These are phyloP conservation scores for Apeira syringaria DNA, from an alignment of 2,888 invertebrate genomes.

Conservation along the genomic window DNA sequence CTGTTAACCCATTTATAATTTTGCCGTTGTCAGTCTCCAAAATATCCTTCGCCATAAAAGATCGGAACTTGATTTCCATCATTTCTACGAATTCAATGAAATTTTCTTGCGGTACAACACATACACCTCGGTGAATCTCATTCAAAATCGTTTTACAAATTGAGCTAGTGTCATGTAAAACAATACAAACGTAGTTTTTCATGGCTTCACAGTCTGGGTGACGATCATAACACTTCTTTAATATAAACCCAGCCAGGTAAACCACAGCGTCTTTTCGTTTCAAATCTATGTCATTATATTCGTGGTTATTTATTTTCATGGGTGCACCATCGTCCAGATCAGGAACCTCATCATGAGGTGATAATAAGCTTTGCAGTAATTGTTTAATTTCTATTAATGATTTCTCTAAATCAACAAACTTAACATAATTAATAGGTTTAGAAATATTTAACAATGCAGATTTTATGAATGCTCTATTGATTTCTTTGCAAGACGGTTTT, in stretches of 20 bases:
- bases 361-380: slow-evolving; percentile 2
- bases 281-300: slow-evolving; percentile 17
- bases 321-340: background rate
- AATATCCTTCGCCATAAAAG: slow-evolving; percentile 17
- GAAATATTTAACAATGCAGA: slow-evolving; percentile 15
- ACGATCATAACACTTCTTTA: slow-evolving; percentile 18
- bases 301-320: slow-evolving; percentile 3
- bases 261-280: slow-evolving; percentile 15
- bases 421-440: slow-evolving; percentile 3
- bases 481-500: slow-evolving; percentile 17
- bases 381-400: slow-evolving; percentile 8
- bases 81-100: slow-evolving; percentile 26
- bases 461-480: slow-evolving; percentile 19
- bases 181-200: slow-evolving; percentile 3
- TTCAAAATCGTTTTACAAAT: slow-evolving; percentile 21
- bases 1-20: slow-evolving; percentile 13
- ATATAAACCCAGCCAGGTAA: slow-evolving; percentile 22
- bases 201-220: slow-evolving; percentile 14
- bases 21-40: slow-evolving; percentile 4
- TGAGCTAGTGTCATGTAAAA: slow-evolving; percentile 7
- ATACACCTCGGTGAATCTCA: slow-evolving; percentile 17
- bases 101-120: slow-evolving; percentile 15
- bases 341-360: background rate
- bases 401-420: slow-evolving; percentile 1
- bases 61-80: slow-evolving; percentile 25